phyloP scores from a whole-genome alignment of 1,140 invertebrate species.

The Sweltsa coloradensis region DNA sequence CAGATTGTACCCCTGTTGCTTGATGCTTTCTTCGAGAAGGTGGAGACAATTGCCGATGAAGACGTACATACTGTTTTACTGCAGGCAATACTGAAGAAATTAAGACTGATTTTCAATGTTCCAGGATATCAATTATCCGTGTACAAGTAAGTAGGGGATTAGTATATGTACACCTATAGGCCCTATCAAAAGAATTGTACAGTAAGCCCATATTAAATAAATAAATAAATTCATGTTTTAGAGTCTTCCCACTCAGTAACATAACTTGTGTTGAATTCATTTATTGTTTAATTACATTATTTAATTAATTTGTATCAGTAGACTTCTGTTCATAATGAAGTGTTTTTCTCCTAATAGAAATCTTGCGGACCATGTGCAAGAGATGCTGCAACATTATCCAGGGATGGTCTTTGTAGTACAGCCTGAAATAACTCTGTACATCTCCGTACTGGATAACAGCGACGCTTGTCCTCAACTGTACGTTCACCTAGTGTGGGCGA shows the following conservation, averaged over 20 bases:
- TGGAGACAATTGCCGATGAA: slow-evolving; percentile 1
- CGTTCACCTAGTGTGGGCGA: slow-evolving; percentile 8
- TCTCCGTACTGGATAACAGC: slow-evolving; percentile 4
- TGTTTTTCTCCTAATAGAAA: slow-evolving; percentile 1
- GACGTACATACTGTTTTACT: slow-evolving; percentile 3
- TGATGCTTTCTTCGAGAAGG: slow-evolving; percentile 1
- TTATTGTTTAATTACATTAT: neutral
- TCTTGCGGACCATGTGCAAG: slow-evolving; percentile 4
- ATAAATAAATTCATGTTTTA: neutral
- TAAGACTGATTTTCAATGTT: slow-evolving; percentile 5
- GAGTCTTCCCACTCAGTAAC: neutral
- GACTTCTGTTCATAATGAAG: neutral
- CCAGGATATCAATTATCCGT: slow-evolving; percentile 5
- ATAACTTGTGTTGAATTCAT: neutral
- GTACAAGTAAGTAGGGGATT: slow-evolving; percentile 1
- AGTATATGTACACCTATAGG: no score
- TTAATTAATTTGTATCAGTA: neutral
- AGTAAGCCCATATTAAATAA: no score
- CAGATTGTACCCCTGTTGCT: slow-evolving; percentile 10
- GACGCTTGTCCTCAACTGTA: neutral
- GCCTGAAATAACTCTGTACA: slow-evolving; percentile 2
- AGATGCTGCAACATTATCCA: slow-evolving; percentile 6
- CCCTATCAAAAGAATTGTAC: no score
- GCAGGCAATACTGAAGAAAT: slow-evolving; percentile 4
- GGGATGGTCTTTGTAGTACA: slow-evolving; percentile 5